phyloP scores from a whole-genome alignment of 2,888 invertebrate species.

The Hyles lineata region DNA sequence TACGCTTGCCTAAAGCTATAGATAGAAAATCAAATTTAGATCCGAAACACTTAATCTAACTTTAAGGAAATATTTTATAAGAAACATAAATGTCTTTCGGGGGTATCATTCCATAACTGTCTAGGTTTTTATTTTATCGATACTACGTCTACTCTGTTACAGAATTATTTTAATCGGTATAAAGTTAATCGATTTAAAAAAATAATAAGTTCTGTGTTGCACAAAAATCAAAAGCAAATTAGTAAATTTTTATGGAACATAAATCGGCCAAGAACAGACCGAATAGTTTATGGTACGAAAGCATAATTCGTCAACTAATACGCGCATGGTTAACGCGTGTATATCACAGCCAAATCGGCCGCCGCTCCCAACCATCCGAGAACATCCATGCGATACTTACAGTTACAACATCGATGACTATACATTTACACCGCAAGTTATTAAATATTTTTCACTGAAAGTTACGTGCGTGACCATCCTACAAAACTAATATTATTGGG shows the following conservation, averaged over 20 bases:
- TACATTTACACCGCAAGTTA: background rate
- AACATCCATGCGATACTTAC: background rate
- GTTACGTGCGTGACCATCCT: too few species aligned
- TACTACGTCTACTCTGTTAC: background rate
- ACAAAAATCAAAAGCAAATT: background rate
- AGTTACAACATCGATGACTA: slow-evolving; percentile 1
- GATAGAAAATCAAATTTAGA: slow-evolving; percentile 45
- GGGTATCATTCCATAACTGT: background rate
- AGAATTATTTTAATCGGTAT: background rate
- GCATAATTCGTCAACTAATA: slow-evolving; percentile 46
- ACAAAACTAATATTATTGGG: too few species aligned
- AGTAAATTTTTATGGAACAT: background rate
- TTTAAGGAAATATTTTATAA: slow-evolving; percentile 27
- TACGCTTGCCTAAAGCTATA: slow-evolving; percentile 44
- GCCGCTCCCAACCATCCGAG: slow-evolving; percentile 46
- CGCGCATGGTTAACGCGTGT: slow-evolving; percentile 46
- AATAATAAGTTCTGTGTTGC: background rate
- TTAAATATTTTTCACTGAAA: background rate
- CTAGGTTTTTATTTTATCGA: background rate
- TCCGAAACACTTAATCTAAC: slow-evolving; percentile 36
- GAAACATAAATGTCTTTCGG: slow-evolving; percentile 25
- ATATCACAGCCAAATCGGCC: slow-evolving; percentile 79
- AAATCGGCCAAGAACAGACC: background rate
- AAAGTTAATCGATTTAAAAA: background rate
- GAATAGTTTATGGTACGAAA: slow-evolving; percentile 27